Conservation (phyloP, 2,888 invertebrate species). For the Drosophila macrospina region DNA sequence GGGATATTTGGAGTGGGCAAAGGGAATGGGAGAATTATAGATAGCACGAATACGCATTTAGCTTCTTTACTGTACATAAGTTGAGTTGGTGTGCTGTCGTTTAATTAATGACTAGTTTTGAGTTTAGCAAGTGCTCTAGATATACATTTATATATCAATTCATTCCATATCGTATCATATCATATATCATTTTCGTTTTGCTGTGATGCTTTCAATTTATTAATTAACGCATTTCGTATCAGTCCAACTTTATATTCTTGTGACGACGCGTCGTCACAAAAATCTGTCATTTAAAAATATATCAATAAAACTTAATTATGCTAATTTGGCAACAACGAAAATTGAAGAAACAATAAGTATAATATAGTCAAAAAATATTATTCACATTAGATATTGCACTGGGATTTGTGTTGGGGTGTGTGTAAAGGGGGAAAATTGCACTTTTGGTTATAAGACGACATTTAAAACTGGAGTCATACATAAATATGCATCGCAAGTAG, state of each 20-base stretch:
- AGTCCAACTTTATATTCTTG: slow-evolving; percentile 62
- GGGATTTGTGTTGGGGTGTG: slow-evolving; percentile 9
- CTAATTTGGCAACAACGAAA: slow-evolving; percentile 81
- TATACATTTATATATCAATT: slow-evolving; percentile 23
- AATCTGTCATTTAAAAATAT: slow-evolving; percentile 39
- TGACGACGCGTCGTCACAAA: slow-evolving; percentile 24
- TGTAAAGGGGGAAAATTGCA: slow-evolving; percentile 60
- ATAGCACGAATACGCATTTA: slow-evolving; percentile 37
- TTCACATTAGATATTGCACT: slow-evolving; percentile 62
- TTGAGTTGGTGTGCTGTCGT: slow-evolving; percentile 23
- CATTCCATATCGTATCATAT: slow-evolving; percentile 10
- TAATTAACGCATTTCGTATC: slow-evolving; percentile 64
- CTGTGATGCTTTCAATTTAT: slow-evolving; percentile 44
- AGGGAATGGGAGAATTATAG: slow-evolving; percentile 5
- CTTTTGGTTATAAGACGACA: slow-evolving; percentile 61
- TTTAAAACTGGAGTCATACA: slow-evolving; percentile 57
- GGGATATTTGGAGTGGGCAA: background rate
- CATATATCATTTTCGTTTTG: slow-evolving; percentile 22
- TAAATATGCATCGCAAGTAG: slow-evolving; percentile 38
- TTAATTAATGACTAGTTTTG: slow-evolving; percentile 60
- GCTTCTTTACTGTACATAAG: slow-evolving; percentile 68
- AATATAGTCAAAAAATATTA: slow-evolving; percentile 25
- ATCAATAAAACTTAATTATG: slow-evolving; percentile 70
- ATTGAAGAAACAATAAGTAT: slow-evolving; percentile 28
- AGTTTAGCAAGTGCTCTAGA: slow-evolving; percentile 67